Evolutionary conservation across 2,888 invertebrate species (phyloP), one percentile per base, ranked within the genome.

Genomic region (Macropis europaea): DNA sequence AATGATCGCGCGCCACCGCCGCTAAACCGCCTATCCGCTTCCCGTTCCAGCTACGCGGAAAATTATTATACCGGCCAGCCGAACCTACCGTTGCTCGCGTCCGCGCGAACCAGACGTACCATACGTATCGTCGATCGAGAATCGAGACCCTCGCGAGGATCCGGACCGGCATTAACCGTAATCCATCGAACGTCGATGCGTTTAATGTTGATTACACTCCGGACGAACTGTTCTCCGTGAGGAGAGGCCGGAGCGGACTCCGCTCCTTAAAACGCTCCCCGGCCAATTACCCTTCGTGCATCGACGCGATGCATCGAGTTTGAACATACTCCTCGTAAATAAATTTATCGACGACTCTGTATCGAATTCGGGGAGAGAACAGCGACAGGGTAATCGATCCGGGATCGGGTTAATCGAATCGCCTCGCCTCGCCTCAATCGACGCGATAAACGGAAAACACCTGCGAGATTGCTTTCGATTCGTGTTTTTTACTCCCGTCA

Each of bases 21-120:
- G 60, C 63, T 52, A 57, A 64, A n/a, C n/a, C 59, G 59, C 40
- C 36, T 79, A 81, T 84, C 79, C 76, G 79, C 73, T 84, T 81
- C 68, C 73, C 77, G 57, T 59, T 54, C 36, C 52, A 56, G 38
- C 45, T 36, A 61, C 63, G 64, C 63, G 76, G 79, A 70, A 76
- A 76, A 73, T 72, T 66, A 63, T 68, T n/a, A n/a, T n/a, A n/a
- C n/a, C n/a, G n/a, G n/a, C n/a, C 57, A 61, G 34, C 19, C 60
- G 42, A 17, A 34, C 32, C n/a, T 26, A 26, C 15, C 11, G 28
- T 26, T 9, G 50, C 36, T 36, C 38, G 30, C n/a, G n/a, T n/a
- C n/a, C 57, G 57, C 30, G 15, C 60, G 42, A 17, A 34, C 32
- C n/a, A 24, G 32, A 15, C 11, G 28, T 26, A 36, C 53, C 34